A percentile compares a stretch with the other conserved stretches of the same genome.
Evolutionary conservation across 2,888 invertebrate genomes (phyloP).

Genomic region (Stictocephala bisonia): DNA sequence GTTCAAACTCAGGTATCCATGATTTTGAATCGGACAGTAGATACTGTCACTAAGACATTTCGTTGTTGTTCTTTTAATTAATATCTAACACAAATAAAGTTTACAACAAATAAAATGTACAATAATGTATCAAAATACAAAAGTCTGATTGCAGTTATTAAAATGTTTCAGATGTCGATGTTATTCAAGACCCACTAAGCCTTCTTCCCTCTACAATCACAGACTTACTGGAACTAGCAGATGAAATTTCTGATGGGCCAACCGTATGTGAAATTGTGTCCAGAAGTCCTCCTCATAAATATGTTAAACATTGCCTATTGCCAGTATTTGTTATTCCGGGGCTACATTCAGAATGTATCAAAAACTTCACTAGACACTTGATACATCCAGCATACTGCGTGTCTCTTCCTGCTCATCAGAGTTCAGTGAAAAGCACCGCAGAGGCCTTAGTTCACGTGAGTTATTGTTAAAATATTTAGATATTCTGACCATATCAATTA

Average conservation of each 20-base stretch:
- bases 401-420: conserved; percentile 58
- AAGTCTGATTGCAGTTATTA: too few relatives aligned
- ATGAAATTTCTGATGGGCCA: conserved; percentile 39
- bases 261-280: conserved; percentile 44
- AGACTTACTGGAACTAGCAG: conserved; percentile 43
- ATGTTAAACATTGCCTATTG: conserved; percentile 44
- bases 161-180: too few relatives aligned
- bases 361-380: conserved; percentile 58
- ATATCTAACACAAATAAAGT: too few relatives aligned
- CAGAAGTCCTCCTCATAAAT: conserved; percentile 37
- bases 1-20: too few relatives aligned
- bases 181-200: conserved; percentile 2
- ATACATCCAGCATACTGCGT: conserved; percentile 64
- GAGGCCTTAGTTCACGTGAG: conserved; percentile 51
- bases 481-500: too few relatives aligned
- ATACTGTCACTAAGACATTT: too few relatives aligned
- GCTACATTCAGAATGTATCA: conserved; percentile 41
- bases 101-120: too few relatives aligned
- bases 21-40: too few relatives aligned
- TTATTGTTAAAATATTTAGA: neutral
- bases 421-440: conserved; percentile 47
- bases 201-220: conserved; percentile 10
- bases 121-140: too few relatives aligned
- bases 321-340: conserved; percentile 53
- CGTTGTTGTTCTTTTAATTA: too few relatives aligned